Base-by-base conservation (phyloP, 2,113 vertebrate species). In the Struthidea cinerea region DNA sequence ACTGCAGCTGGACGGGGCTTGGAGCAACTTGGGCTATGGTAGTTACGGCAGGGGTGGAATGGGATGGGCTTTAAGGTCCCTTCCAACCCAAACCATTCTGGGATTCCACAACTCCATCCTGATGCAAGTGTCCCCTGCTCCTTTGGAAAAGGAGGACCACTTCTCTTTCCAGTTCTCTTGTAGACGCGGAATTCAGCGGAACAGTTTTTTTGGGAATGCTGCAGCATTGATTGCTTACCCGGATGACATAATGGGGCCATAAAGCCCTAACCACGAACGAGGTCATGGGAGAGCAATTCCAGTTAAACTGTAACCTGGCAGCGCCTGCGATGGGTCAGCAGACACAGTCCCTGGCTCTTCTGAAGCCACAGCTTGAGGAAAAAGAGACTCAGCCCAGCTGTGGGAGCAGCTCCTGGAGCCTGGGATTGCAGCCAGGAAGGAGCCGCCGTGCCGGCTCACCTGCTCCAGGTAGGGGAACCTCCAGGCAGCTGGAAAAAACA, bases 371-470 rank as follows among this genome's bases (percentile, higher is more conserved):
- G 44, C 61, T 64, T 35, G 23, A 22, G 50, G 41, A 35, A 73
- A 35, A 76, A 28, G 26, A 10, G 35, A 24, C 35, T 60, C 55
- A 73, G 24, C 33, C 39, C 2, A 2, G 0, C 16, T 9, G 52
- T 9, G 11, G 11, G n/a, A 46, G 37, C 70, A 82, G 65, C 49
- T 65, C 32, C 57, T 1, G 3, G 22, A 19, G 35, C 59, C 32
- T 3, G 26, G 70, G 21, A 16, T 37, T n/a, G 35, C 60, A 5
- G 37, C 41, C 6, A 8, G 19, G 49, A 19, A 2, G 27, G 50
- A 41, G 55, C 9, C 3, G 14, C 39, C 0, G 3, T 10, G 9
- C 32, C 0, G 0, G 21, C 24, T 80, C 17, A 1, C 47, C 59
- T 44, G 59, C 67, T 33, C 19, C 67, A 23, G 71, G 81, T 63